These are phyloP conservation scores for Argynnis bischoffii DNA, from an alignment of 2,888 invertebrate species.

Conservation along the genomic window DNA sequence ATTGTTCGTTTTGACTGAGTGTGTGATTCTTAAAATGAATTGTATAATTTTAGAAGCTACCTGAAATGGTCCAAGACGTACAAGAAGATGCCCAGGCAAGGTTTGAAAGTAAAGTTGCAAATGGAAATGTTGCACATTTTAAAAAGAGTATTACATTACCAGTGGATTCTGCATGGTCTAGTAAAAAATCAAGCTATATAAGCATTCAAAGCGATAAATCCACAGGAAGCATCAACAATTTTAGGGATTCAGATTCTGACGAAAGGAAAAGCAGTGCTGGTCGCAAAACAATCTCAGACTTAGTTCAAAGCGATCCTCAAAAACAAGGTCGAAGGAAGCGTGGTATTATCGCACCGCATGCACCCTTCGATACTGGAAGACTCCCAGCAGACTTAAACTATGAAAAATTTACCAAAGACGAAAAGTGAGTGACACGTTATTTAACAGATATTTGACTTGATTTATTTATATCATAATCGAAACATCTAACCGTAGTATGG, in stretches of 20 bases:
- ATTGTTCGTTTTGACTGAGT: too few relatives aligned
- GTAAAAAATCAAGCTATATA: slow-evolving; percentile 60
- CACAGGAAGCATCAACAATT: slow-evolving; percentile 46
- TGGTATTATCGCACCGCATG: slow-evolving; percentile 80
- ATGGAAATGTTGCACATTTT: slow-evolving; percentile 47
- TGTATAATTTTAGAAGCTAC: slow-evolving; percentile 52
- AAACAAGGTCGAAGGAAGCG: slow-evolving; percentile 61
- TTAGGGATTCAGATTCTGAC: slow-evolving; percentile 57
- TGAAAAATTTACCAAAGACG: slow-evolving; percentile 81
- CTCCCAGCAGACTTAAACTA: slow-evolving; percentile 71
- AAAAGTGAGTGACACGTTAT: slow-evolving; percentile 64
- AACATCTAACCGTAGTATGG: too few relatives aligned
- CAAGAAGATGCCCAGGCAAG: slow-evolving; percentile 12
- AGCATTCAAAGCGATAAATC: slow-evolving; percentile 60
- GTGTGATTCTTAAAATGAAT: neutral
- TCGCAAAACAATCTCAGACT: slow-evolving; percentile 65
- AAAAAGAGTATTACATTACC: slow-evolving; percentile 45
- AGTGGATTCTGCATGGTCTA: slow-evolving; percentile 48
- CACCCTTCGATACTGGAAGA: slow-evolving; percentile 65
- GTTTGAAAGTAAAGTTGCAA: slow-evolving; percentile 45
- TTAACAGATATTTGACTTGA: neutral
- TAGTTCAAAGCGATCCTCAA: slow-evolving; percentile 58
- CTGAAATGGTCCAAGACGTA: slow-evolving; percentile 47
- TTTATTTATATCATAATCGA: neutral
- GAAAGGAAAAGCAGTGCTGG: slow-evolving; percentile 62